These are phyloP conservation scores for Quadroppia sp. DNA, from an alignment of 2,888 invertebrate species.

Conservation along the genomic window DNA sequence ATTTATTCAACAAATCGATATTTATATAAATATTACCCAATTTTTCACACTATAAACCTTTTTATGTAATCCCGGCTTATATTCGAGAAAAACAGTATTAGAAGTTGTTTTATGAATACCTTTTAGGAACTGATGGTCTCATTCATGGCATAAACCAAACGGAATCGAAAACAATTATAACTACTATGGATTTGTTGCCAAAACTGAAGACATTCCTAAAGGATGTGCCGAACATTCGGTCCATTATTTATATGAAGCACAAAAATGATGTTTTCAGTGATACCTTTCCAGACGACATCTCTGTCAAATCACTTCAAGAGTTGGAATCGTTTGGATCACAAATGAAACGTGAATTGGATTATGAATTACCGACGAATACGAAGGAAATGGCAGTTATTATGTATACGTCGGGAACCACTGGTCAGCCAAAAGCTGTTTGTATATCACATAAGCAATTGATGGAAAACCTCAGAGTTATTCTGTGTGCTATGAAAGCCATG, in stretches of 20 bases:
- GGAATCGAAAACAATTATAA: slow-evolving; percentile 86
- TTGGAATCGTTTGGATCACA: slow-evolving; percentile 29
- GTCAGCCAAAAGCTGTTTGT: slow-evolving; percentile 52
- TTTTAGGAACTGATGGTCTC: slow-evolving; percentile 77
- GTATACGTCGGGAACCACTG: slow-evolving; percentile 82
- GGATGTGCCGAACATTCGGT: slow-evolving; percentile 27
- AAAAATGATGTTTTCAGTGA: slow-evolving; percentile 24
- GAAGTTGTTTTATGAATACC: too few species aligned
- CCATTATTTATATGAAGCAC: slow-evolving; percentile 35
- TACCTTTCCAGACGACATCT: slow-evolving; percentile 16
- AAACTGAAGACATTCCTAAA: slow-evolving; percentile 61
- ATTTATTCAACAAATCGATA: too few species aligned
- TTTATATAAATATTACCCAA: too few species aligned
- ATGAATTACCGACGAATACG: slow-evolving; percentile 58
- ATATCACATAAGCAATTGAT: slow-evolving; percentile 47
- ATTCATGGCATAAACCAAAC: slow-evolving; percentile 79
- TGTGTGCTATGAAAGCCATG: slow-evolving; percentile 21
- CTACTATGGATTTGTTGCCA: slow-evolving; percentile 82
- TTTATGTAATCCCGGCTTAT: too few species aligned
- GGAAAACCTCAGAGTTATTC: neutral
- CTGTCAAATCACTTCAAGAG: slow-evolving; percentile 28
- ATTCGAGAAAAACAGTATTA: too few species aligned
- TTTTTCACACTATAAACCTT: too few species aligned
- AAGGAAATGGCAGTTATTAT: slow-evolving; percentile 91
- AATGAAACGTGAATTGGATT: neutral